Evolutionary conservation across 2,113 vertebrate genomes (phyloP).

Genomic region (Xiphias gladius): DNA sequence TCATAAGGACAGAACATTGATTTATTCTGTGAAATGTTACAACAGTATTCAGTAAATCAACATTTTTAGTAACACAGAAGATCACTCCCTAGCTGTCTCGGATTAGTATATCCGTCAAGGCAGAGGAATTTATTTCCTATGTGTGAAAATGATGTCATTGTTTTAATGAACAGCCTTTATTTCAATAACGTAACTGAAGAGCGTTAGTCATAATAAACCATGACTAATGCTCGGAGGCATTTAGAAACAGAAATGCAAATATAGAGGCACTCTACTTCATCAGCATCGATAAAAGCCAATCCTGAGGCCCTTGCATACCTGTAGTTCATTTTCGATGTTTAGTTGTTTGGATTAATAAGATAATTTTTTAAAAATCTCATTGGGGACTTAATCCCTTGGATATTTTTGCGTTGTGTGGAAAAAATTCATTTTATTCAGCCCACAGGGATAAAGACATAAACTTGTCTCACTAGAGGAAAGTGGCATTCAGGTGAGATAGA

Average conservation of each 20-base stretch:
- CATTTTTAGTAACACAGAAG: background rate
- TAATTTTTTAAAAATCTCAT: constrained; percentile 25
- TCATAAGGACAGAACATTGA: background rate
- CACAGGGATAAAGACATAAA: constrained; percentile 15
- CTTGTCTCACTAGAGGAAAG: constrained; percentile 21
- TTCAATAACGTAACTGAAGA: constrained; percentile 29
- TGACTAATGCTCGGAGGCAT: constrained; percentile 31
- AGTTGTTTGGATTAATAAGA: constrained; percentile 27
- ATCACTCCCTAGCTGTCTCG: background rate
- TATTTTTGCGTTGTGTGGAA: constrained; percentile 38
- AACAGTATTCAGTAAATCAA: background rate
- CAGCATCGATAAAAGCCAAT: constrained; percentile 46
- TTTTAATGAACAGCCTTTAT: constrained; percentile 35
- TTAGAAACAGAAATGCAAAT: constrained; percentile 49
- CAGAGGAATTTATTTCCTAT: constrained; percentile 6
- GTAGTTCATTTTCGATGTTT: constrained; percentile 36
- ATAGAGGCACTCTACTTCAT: constrained; percentile 27
- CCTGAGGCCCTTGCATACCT: constrained; percentile 31
- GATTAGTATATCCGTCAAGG: background rate
- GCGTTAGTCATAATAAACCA: constrained; percentile 34
- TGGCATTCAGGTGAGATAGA: constrained; percentile 50
- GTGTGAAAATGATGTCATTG: background rate
- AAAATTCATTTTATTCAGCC: constrained; percentile 10
- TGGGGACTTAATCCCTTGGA: background rate
- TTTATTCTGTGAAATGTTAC: background rate